Percentiles rank a stretch among this genome's conserved stretches.
Conservation (phyloP, 2,797 vertebrate species). For the Rhabdomys pumilio region DNA sequence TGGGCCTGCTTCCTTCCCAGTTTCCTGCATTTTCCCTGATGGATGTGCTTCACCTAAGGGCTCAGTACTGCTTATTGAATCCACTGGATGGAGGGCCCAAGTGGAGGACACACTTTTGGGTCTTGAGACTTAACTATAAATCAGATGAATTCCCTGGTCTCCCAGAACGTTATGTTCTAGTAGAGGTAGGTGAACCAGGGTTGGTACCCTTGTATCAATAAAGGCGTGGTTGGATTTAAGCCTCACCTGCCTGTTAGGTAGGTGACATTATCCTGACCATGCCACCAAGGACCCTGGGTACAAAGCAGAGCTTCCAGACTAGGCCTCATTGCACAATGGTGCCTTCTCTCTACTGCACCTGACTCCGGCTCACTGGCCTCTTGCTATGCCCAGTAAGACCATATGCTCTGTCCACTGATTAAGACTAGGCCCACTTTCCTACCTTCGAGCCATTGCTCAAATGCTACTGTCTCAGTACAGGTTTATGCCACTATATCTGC, state of each 20-base stretch:
- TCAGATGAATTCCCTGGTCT: background rate
- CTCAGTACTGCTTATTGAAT: background rate
- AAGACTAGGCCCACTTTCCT: background rate
- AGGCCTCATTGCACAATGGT: background rate
- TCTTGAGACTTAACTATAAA: background rate
- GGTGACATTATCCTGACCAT: background rate
- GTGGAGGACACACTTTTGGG: background rate
- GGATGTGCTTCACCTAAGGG: background rate
- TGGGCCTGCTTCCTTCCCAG: background rate
- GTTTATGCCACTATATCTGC: background rate
- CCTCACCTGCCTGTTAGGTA: background rate
- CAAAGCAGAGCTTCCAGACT: background rate
- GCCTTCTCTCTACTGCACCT: background rate
- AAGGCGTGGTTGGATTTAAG: background rate
- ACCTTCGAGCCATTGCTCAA: conserved; percentile 14
- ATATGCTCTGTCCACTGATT: background rate
- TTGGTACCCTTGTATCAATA: background rate
- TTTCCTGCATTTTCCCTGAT: background rate
- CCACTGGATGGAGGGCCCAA: background rate
- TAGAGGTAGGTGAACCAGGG: background rate
- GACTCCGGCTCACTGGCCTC: background rate
- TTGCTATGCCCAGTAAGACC: background rate
- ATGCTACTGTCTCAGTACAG: background rate
- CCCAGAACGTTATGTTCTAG: background rate
- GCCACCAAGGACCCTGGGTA: background rate